Percentiles rank a stretch among this genome's conserved stretches.
These are phyloP conservation scores for Liodrosophila aerea DNA, from an alignment of 2,888 invertebrate genomes.

Conservation along the genomic window DNA sequence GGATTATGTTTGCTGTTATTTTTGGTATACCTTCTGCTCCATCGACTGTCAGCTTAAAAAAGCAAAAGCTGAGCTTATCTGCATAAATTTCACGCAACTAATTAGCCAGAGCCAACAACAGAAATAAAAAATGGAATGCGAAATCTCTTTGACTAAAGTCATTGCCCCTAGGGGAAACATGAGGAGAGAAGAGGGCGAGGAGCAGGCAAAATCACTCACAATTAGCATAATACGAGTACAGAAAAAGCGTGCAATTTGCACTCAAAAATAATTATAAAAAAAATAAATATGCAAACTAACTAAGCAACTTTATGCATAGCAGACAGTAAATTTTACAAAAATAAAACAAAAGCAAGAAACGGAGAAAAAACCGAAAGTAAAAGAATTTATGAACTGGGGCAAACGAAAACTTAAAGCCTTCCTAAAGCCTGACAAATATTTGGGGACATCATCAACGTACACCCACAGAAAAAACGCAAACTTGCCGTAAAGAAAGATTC, in stretches of 20 bases:
- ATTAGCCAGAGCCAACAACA: conserved; percentile 53
- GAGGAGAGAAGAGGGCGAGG: neutral
- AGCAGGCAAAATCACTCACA: conserved; percentile 11
- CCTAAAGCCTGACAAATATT: neutral
- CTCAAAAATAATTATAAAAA: conserved; percentile 14
- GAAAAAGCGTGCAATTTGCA: conserved; percentile 18
- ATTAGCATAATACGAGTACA: conserved; percentile 59
- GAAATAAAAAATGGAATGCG: conserved; percentile 16
- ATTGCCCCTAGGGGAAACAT: neutral
- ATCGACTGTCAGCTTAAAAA: conserved; percentile 37
- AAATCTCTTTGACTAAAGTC: conserved; percentile 46
- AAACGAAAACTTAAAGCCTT: neutral
- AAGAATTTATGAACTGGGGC: no score
- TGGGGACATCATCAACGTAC: neutral
- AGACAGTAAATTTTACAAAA: conserved; percentile 24
- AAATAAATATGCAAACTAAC: conserved; percentile 38
- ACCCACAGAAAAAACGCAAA: no score
- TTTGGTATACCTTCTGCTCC: conserved; percentile 17
- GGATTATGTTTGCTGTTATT: conserved; percentile 5
- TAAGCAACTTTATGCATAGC: conserved; percentile 18
- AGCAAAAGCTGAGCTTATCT: conserved; percentile 49
- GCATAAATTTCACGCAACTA: conserved; percentile 70
- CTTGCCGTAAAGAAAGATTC: no score
- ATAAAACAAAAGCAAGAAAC: neutral
- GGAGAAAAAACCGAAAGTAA: conserved; percentile 7